Base-by-base conservation (phyloP, 2,888 invertebrate genomes). In the Lepidochitona cinerea region DNA sequence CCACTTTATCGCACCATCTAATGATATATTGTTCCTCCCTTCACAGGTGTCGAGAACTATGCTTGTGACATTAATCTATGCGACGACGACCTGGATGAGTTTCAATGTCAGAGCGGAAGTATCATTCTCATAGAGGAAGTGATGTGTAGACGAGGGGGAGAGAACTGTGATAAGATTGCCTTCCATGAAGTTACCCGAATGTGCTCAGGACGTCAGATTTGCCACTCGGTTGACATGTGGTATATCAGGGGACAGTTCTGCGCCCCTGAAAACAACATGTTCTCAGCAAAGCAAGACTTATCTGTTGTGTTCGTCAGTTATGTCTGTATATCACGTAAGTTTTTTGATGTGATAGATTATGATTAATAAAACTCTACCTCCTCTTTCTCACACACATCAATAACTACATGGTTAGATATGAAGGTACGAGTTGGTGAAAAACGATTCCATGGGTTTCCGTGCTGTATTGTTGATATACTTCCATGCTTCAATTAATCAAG, bases 41-140 rank as follows among this genome's bases (percentile, higher is more conserved):
- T 54, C 23, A 14, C 59, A 59, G 59, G 59, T 29, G 14, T 29
- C 32, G 59, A 32, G 4, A 59, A 59, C 4, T 59, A 29, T 29
- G 59, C 35, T 1, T 66, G 66, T 37, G 37, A 37, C 37, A 37
- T 66, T 12, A 66, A 66, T 18, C 35, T 66, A 14, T 66, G 66
- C 26, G 36, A 37, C 5, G 37, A 5, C 18, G 66, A 36, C 2
- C 3, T 14, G 23, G 35, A 35, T 4, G 18, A 66, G 5, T 1
- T 66, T 2, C 35, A 14, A n/a, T 66, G 66, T n/a, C 23, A 18
- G 5, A 14, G 35, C 66, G 66, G 66, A 66, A 66, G 66, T 37
- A 26, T 66, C 6, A 36, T 66, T 66, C 66, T 66, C 37, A 66
- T 66, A 37, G 35, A 66, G 66, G 36, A 66, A 35, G 66, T 66